Percentiles rank a stretch among this genome's conserved stretches.
phyloP scores from a whole-genome alignment of 2,113 vertebrate genomes.

The Indicator indicator region DNA sequence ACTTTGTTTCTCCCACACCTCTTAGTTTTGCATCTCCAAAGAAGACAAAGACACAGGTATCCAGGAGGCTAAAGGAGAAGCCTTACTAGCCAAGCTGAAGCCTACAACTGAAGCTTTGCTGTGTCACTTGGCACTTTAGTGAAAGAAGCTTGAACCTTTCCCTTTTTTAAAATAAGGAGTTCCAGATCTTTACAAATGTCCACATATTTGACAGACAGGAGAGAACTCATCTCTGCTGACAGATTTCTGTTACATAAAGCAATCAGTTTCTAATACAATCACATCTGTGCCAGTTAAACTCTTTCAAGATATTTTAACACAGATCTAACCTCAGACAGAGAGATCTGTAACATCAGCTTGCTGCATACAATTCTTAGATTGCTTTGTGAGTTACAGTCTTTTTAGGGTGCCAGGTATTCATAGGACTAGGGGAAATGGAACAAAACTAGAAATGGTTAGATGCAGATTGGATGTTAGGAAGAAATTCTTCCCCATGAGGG shows the following conservation, averaged over 20 bases:
- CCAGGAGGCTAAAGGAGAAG: neutral
- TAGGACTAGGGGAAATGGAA: too few species aligned
- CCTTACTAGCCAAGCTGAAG: neutral
- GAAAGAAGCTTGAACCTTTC: neutral
- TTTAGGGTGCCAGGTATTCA: too few species aligned
- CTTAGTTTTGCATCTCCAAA: neutral
- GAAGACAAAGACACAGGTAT: neutral
- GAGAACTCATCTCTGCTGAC: neutral
- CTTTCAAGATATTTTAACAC: constrained; percentile 18
- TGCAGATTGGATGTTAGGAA: too few species aligned
- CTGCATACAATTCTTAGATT: constrained; percentile 2
- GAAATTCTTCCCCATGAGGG: too few species aligned
- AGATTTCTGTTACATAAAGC: constrained; percentile 44
- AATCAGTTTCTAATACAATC: constrained; percentile 49
- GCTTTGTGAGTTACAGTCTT: neutral
- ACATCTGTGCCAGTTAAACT: constrained; percentile 25
- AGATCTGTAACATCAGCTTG: neutral
- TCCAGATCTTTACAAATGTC: neutral
- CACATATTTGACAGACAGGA: neutral
- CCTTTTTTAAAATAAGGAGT: constrained; percentile 19
- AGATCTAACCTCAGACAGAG: constrained; percentile 22
- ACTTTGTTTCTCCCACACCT: neutral
- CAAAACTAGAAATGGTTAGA: too few species aligned
- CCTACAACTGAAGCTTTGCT: neutral
- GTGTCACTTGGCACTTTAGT: neutral